These are phyloP conservation scores for Tiaroga cobitis DNA, from an alignment of 2,797 vertebrate species.

Conservation along the genomic window DNA sequence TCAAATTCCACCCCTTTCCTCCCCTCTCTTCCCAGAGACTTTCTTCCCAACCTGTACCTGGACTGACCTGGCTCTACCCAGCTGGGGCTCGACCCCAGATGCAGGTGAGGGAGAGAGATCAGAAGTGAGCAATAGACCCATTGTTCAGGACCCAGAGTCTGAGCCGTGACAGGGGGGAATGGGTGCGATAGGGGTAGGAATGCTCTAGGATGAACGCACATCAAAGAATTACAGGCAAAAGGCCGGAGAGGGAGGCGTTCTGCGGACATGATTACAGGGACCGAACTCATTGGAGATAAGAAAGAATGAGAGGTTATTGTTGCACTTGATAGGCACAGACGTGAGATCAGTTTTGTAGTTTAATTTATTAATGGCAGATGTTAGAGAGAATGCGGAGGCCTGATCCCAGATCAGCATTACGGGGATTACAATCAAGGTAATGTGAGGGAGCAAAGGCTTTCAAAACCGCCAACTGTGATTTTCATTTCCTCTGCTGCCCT, in stretches of 20 bases:
- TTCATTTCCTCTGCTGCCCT: slow-evolving; percentile 51
- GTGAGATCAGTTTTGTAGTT: slow-evolving; percentile 28
- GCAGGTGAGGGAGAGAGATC: slow-evolving; percentile 38
- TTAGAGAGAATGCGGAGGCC: background rate
- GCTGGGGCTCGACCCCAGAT: slow-evolving; percentile 34
- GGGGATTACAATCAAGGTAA: slow-evolving; percentile 7
- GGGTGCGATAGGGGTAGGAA: slow-evolving; percentile 58
- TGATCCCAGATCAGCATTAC: slow-evolving; percentile 15
- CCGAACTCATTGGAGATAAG: slow-evolving; percentile 48
- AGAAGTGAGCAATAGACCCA: slow-evolving; percentile 57
- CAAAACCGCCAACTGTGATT: slow-evolving; percentile 24
- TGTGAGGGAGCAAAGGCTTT: slow-evolving; percentile 24
- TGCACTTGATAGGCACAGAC: background rate
- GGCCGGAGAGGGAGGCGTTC: slow-evolving; percentile 33
- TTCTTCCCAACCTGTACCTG: slow-evolving; percentile 5
- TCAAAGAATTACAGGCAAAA: slow-evolving; percentile 55
- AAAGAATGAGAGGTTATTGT: slow-evolving; percentile 24
- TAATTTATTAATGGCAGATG: slow-evolving; percentile 15
- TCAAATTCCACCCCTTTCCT: slow-evolving; percentile 33
- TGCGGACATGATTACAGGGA: slow-evolving; percentile 49
- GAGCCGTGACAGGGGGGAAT: slow-evolving; percentile 46
- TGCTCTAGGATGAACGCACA: slow-evolving; percentile 53
- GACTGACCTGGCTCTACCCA: slow-evolving; percentile 24
- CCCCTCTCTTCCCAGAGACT: background rate
- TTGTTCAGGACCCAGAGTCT: slow-evolving; percentile 56